phyloP scores from a whole-genome alignment of 2,113 vertebrate genomes.

The Burhinus oedicnemus region DNA sequence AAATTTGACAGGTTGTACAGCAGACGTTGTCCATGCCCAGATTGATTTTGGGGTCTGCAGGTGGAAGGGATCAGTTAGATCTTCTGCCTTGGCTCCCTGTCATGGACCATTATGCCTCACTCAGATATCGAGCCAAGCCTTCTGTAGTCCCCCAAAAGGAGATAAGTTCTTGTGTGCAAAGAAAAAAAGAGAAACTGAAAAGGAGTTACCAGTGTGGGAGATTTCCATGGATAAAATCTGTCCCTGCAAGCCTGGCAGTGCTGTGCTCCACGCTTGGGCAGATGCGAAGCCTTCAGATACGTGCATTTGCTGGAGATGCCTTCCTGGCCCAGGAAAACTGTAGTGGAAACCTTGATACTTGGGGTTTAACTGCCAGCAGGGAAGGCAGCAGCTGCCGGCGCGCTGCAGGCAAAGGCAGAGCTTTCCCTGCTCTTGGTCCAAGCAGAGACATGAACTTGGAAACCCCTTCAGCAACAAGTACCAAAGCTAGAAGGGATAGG shows the following conservation, averaged over 20 bases:
- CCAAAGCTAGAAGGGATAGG: background rate
- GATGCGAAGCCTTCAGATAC: background rate
- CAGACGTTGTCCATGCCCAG: rapidly evolving
- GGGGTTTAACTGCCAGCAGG: background rate
- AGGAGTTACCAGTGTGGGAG: background rate
- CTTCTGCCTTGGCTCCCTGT: background rate
- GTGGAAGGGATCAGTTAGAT: background rate
- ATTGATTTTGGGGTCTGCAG: background rate
- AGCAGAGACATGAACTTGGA: background rate
- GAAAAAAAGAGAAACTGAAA: background rate
- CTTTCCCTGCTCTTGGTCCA: background rate
- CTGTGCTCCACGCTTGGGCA: background rate
- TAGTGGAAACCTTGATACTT: background rate
- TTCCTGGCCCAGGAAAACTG: background rate
- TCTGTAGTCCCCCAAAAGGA: background rate
- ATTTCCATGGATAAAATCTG: background rate
- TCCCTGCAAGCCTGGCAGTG: background rate
- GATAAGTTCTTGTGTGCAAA: background rate
- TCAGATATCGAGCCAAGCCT: rapidly evolving
- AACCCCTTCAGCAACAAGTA: background rate
- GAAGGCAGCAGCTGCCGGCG: rapidly evolving
- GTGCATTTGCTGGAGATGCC: background rate
- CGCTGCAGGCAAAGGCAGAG: background rate
- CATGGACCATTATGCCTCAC: background rate
- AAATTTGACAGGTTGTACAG: rapidly evolving